Conservation (phyloP, 2,888 invertebrate species). For the Tetramorium bicarinatum region DNA sequence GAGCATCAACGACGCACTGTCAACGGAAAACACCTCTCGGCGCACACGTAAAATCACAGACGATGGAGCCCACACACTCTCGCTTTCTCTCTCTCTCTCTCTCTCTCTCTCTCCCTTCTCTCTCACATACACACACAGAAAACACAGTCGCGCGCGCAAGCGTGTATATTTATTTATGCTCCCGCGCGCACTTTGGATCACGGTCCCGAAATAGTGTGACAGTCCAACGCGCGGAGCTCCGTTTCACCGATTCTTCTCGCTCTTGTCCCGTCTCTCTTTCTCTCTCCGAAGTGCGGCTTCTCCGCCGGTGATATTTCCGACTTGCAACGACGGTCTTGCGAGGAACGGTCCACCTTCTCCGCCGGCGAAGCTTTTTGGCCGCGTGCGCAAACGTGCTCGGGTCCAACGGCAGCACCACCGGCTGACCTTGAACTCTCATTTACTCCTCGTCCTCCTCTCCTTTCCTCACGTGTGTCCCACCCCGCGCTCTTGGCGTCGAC, state of each 20-base stretch:
- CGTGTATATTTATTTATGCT: slow-evolving; percentile 73
- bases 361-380: slow-evolving; percentile 41
- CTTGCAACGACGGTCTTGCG: slow-evolving; percentile 17
- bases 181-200: slow-evolving; percentile 73
- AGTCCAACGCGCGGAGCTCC: slow-evolving; percentile 61
- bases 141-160: slow-evolving; percentile 53
- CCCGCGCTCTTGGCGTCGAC: slow-evolving; percentile 15
- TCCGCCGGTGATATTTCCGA: slow-evolving; percentile 53
- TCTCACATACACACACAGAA: background rate
- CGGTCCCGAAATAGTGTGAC: slow-evolving; percentile 78
- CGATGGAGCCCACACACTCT: background rate
- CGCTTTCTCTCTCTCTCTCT: background rate
- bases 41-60: slow-evolving; percentile 57
- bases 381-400: slow-evolving; percentile 52
- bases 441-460: slow-evolving; percentile 41
- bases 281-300: background rate
- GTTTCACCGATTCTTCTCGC: slow-evolving; percentile 35
- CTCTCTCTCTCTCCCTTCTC: background rate
- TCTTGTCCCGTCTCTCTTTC: background rate
- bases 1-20: slow-evolving; percentile 61
- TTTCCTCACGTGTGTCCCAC: background rate
- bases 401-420: slow-evolving; percentile 60
- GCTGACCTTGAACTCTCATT: slow-evolving; percentile 76
- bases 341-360: slow-evolving; percentile 32
- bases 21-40: slow-evolving; percentile 64